These are phyloP conservation scores for Temnothorax unifasciatus DNA, from an alignment of 2,888 invertebrate species.

Conservation along the genomic window DNA sequence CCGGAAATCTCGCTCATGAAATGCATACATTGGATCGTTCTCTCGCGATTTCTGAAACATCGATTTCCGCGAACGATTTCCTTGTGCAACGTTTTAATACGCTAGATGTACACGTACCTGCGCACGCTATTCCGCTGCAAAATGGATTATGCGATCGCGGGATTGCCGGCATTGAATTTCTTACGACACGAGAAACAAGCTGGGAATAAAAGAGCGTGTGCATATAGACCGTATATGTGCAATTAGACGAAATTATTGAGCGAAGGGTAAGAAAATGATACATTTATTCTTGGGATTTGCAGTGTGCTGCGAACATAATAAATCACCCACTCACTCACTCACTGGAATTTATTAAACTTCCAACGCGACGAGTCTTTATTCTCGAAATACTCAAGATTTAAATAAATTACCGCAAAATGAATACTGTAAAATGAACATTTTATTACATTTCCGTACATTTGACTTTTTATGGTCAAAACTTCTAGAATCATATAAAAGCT, in stretches of 20 bases:
- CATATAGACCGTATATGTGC: background rate
- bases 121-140: background rate
- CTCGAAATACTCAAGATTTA: background rate
- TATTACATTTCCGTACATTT: background rate
- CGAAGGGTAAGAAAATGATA: background rate
- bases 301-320: background rate
- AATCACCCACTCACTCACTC: background rate
- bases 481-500: background rate
- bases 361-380: background rate
- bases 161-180: conserved; percentile 12
- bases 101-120: background rate
- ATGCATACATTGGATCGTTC: conserved; percentile 11
- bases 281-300: background rate
- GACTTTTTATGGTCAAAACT: background rate
- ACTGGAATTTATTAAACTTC: background rate
- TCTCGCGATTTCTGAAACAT: background rate
- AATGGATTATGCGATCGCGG: conserved; percentile 25
- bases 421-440: conserved; percentile 15
- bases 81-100: background rate
- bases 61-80: background rate
- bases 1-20: conserved; percentile 9
- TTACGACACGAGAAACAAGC: background rate
- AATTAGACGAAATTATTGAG: conserved; percentile 32
- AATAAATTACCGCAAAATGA: background rate
- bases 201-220: background rate